phyloP scores from a whole-genome alignment of 2,888 invertebrate genomes.

The Coremacera marginata region DNA sequence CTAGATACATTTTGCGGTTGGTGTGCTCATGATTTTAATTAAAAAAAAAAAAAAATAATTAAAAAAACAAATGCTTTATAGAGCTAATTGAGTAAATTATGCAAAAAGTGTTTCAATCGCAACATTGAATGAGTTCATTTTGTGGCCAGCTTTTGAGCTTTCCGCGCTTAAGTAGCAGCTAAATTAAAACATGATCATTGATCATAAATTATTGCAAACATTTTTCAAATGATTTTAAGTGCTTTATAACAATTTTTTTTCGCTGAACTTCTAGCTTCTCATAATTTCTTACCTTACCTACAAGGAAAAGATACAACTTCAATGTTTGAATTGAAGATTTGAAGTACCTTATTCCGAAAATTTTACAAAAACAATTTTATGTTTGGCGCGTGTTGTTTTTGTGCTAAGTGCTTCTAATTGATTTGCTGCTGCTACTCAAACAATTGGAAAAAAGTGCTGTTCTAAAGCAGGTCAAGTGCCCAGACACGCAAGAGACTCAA shows the following conservation, averaged over 20 bases:
- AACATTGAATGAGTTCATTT: conserved; percentile 11
- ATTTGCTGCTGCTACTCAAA: not conserved
- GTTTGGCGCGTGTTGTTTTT: not conserved
- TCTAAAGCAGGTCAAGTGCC: conserved; percentile 3
- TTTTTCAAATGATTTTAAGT: not conserved
- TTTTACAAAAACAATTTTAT: too few relatives aligned
- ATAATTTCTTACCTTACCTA: not conserved
- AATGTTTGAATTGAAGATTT: too few relatives aligned
- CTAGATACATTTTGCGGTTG: not conserved
- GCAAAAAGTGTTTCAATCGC: not conserved
- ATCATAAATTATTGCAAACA: too few relatives aligned
- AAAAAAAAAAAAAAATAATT: not conserved
- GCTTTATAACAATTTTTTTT: not conserved
- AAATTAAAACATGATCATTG: too few relatives aligned
- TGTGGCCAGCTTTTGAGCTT: not conserved
- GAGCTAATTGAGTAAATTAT: conserved; percentile 25
- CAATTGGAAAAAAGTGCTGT: not conserved
- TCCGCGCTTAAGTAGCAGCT: too few relatives aligned
- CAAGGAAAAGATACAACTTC: too few relatives aligned
- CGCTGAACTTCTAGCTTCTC: not conserved
- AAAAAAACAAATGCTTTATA: not conserved
- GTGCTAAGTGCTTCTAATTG: not conserved
- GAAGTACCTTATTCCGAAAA: too few relatives aligned
- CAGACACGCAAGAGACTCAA: too few relatives aligned
- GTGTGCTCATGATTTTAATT: not conserved